A percentile compares a stretch with the other conserved stretches of the same genome.
Conservation (phyloP, 1,140 invertebrate genomes). For the Thaumatotibia leucotreta region DNA sequence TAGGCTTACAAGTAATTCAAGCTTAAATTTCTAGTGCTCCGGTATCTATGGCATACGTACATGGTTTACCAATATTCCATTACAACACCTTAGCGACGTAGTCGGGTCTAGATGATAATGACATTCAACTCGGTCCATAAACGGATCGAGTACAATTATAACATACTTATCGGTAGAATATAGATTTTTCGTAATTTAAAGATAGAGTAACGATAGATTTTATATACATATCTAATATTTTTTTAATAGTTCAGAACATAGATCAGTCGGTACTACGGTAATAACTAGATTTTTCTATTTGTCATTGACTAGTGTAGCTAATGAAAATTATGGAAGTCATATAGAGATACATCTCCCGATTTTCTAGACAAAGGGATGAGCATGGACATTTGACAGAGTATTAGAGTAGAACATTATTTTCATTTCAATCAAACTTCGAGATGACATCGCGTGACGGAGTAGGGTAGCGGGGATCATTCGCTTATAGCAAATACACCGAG, state of each 20-base stretch:
- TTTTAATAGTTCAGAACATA: constrained; percentile 26
- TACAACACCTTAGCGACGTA: constrained; percentile 59
- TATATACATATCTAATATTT: not conserved
- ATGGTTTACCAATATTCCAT: constrained; percentile 62
- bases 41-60: constrained; percentile 18
- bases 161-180: constrained; percentile 36
- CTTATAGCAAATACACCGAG: constrained; percentile 75
- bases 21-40: constrained; percentile 25
- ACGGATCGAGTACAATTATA: constrained; percentile 24
- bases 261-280: constrained; percentile 23
- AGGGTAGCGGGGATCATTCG: constrained; percentile 24
- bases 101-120: constrained; percentile 7
- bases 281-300: constrained; percentile 31
- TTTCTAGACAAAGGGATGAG: constrained; percentile 59
- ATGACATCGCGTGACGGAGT: not conserved
- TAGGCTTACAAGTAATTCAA: constrained; percentile 34
- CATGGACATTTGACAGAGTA: constrained; percentile 50
- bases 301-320: constrained; percentile 35
- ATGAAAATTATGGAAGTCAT: constrained; percentile 21
- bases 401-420: constrained; percentile 52
- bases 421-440: constrained; percentile 25
- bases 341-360: constrained; percentile 44
- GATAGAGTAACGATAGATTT: constrained; percentile 30
- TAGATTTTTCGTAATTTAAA: constrained; percentile 36
- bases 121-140: constrained; percentile 20